Conservation (phyloP, 2,797 vertebrate species). For the Gymnocypris eckloni region DNA sequence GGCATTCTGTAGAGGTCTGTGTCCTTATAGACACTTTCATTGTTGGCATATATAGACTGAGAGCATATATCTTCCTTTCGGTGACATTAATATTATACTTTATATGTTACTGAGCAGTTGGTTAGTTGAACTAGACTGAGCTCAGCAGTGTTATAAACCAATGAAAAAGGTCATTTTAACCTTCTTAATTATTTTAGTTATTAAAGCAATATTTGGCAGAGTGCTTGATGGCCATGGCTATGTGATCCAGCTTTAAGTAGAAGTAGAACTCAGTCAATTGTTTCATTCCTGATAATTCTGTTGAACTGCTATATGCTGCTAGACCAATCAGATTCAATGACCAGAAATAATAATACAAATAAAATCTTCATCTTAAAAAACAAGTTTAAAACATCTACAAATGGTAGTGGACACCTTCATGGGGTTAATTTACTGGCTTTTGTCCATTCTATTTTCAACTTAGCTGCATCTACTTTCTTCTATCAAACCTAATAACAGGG, state of each 20-base stretch:
- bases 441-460: background rate
- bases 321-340: background rate
- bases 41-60: conserved; percentile 1
- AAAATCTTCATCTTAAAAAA: background rate
- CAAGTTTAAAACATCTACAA: background rate
- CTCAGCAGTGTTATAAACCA: background rate
- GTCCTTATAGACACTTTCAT: conserved; percentile 13
- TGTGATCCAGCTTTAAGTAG: background rate
- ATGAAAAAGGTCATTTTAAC: background rate
- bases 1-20: conserved; percentile 9
- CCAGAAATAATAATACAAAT: background rate
- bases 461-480: conserved; percentile 1
- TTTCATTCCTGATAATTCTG: background rate
- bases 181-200: background rate
- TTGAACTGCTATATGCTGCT: background rate
- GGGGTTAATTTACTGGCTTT: background rate
- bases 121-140: background rate
- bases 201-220: background rate
- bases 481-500: conserved; percentile 42
- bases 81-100: background rate
- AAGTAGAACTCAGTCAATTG: background rate
- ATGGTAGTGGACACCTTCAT: background rate
- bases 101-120: background rate
- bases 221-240: background rate
- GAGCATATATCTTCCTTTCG: background rate